phyloP scores from a whole-genome alignment of 23 tunicate species.

The Halocynthia roretzi region DNA sequence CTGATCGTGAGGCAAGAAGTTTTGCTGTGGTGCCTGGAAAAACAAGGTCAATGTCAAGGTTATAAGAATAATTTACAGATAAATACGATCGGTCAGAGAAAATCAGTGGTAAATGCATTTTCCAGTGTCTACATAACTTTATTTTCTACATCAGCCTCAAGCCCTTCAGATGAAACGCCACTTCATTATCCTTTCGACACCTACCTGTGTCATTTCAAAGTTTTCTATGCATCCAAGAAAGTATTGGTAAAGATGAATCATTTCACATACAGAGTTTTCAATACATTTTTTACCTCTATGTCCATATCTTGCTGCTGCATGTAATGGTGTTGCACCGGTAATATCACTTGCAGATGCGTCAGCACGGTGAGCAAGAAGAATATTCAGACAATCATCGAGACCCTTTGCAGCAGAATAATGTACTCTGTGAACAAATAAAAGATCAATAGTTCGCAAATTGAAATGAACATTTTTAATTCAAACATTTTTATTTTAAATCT shows the following conservation, averaged over 20 bases:
- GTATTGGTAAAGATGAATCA: not conserved
- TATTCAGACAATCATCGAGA: conserved; percentile 87
- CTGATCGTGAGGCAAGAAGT: conserved; percentile 75
- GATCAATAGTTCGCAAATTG: not conserved
- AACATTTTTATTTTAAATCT: conserved; percentile 17
- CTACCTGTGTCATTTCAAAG: too few relatives aligned
- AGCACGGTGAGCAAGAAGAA: conserved; percentile 79
- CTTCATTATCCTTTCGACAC: too few relatives aligned
- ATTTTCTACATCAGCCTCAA: too few relatives aligned
- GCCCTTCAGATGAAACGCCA: too few relatives aligned
- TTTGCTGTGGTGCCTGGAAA: conserved; percentile 62
- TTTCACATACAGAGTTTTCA: not conserved
- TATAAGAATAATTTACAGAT: too few relatives aligned
- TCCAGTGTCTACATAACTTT: too few relatives aligned
- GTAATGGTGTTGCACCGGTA: conserved; percentile 89
- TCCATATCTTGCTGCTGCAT: conserved; percentile 91
- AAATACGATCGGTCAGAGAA: too few relatives aligned
- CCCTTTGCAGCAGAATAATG: conserved; percentile 98
- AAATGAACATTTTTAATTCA: not conserved
- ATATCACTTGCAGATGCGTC: conserved; percentile 64
- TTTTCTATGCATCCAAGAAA: too few relatives aligned
- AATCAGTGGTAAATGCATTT: too few relatives aligned
- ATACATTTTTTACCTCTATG: conserved; percentile 40
- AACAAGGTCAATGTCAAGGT: too few relatives aligned
- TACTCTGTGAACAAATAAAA: conserved; percentile 34